phyloP scores from a whole-genome alignment of 2,797 vertebrate genomes.

The Anabas testudineus region DNA sequence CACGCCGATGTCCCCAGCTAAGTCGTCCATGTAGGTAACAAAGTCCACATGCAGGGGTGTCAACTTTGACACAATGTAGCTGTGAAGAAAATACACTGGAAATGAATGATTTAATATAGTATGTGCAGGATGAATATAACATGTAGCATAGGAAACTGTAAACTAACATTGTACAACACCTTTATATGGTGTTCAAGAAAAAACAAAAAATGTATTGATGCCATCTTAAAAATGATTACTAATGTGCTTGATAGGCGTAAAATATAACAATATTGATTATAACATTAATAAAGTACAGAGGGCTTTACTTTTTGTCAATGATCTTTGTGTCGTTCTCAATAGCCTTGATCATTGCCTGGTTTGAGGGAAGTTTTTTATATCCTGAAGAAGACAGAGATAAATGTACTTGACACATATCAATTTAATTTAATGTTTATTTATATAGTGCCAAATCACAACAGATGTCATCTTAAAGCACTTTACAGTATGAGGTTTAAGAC shows the following conservation, averaged over 20 bases:
- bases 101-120: not conserved
- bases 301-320: conserved; percentile 71
- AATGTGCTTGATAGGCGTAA: too few species aligned
- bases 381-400: conserved; percentile 47
- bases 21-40: conserved; percentile 87
- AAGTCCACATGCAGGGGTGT: conserved; percentile 89
- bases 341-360: conserved; percentile 71
- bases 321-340: conserved; percentile 74
- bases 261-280: not conserved
- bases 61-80: conserved; percentile 85
- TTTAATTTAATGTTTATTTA: too few species aligned
- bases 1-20: conserved; percentile 83
- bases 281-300: not conserved
- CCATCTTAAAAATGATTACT: too few species aligned
- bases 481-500: too few species aligned
- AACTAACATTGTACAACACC: too few species aligned
- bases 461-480: too few species aligned
- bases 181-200: too few species aligned
- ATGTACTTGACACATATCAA: not conserved
- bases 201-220: too few species aligned
- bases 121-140: too few species aligned
- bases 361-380: conserved; percentile 68
- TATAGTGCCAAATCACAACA: too few species aligned
- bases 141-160: too few species aligned
- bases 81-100: conserved; percentile 65